phyloP scores from a whole-genome alignment of 2,888 invertebrate genomes.

The Timema podura region DNA sequence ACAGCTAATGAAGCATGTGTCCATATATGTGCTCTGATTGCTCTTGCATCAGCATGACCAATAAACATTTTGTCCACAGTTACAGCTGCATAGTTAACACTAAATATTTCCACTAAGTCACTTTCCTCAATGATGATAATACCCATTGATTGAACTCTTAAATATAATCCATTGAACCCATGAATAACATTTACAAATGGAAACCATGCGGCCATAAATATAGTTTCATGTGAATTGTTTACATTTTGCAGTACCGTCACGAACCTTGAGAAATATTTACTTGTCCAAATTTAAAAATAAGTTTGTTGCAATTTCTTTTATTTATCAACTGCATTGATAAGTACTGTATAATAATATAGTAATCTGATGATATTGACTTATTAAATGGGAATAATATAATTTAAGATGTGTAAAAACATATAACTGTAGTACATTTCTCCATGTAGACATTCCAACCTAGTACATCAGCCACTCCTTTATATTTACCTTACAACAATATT shows the following conservation, averaged over 20 bases:
- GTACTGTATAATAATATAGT: neutral
- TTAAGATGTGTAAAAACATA: neutral
- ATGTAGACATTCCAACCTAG: constrained; percentile 1
- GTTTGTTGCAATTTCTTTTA: neutral
- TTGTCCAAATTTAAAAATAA: neutral
- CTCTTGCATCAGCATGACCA: neutral
- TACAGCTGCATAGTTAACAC: neutral
- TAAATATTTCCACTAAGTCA: neutral
- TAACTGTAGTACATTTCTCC: neutral
- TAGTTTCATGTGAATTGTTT: neutral
- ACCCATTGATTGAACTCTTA: too few relatives aligned
- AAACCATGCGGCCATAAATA: neutral
- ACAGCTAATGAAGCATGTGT: too few relatives aligned
- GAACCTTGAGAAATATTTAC: neutral
- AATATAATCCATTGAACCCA: neutral
- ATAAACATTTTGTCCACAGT: neutral
- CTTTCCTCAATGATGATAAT: neutral
- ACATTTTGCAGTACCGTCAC: neutral
- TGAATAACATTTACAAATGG: neutral
- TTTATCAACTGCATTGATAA: neutral
- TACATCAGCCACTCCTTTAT: too few relatives aligned
- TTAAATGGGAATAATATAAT: neutral
- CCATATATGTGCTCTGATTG: neutral
- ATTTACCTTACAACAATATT: too few relatives aligned
- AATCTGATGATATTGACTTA: neutral